phyloP scores from a whole-genome alignment of 1,140 invertebrate species.

The Tetragonula clypearis region DNA sequence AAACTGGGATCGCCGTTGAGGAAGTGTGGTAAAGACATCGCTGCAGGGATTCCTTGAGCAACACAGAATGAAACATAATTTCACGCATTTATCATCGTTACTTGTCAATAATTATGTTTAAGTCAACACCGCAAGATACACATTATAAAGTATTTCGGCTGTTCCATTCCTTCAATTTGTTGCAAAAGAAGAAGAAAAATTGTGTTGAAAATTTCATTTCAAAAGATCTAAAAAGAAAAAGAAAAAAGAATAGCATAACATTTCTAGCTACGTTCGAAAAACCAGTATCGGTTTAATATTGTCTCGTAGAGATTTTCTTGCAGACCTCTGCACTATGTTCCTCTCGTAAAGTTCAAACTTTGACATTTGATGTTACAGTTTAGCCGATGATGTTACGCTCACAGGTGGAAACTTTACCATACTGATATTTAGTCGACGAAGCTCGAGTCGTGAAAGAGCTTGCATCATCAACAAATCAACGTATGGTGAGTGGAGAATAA shows the following conservation, averaged over 20 bases:
- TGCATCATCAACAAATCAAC: not conserved
- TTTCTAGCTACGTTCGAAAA: not conserved
- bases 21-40: conserved; percentile 91
- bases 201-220: not conserved
- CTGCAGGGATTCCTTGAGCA: conserved; percentile 85
- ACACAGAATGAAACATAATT: not conserved
- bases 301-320: not conserved
- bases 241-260: not conserved
- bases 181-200: not conserved
- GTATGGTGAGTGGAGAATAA: not conserved
- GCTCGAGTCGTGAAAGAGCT: not conserved
- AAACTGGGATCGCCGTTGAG: conserved; percentile 85
- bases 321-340: not conserved
- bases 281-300: not conserved
- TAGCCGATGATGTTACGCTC: not conserved
- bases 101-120: not conserved
- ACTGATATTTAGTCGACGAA: not conserved
- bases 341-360: conserved; percentile 26
- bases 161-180: not conserved
- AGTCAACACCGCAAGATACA: not conserved
- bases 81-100: not conserved
- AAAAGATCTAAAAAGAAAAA: no score
- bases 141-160: not conserved
- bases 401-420: not conserved
- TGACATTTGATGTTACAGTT: conserved; percentile 33